Percentiles rank a stretch among this genome's conserved stretches.
Evolutionary conservation across 2,113 vertebrate species (phyloP).

Genomic region (Mustela nigripes): DNA sequence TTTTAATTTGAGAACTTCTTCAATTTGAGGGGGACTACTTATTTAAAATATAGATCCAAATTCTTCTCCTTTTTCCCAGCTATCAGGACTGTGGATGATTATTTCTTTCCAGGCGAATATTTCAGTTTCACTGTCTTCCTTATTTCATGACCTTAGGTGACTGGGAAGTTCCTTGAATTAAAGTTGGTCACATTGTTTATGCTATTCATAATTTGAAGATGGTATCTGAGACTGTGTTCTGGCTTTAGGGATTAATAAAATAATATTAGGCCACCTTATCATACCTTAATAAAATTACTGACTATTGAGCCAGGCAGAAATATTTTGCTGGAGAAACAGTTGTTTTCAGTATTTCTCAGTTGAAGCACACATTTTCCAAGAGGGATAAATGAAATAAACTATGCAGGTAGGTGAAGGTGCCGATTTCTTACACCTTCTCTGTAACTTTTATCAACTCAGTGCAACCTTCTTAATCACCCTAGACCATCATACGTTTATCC

Average conservation of each 20-base stretch:
- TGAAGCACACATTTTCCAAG: not conserved
- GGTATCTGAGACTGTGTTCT: not conserved
- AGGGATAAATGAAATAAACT: not conserved
- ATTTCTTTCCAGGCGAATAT: not conserved
- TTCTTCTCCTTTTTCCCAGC: not conserved
- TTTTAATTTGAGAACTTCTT: not conserved
- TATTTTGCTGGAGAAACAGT: not conserved
- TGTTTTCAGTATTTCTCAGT: not conserved
- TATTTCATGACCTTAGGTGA: not conserved
- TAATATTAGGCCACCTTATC: not conserved
- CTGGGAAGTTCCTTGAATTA: not conserved
- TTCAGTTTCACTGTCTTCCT: constrained; percentile 1
- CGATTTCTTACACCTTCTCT: not conserved
- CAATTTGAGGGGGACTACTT: not conserved
- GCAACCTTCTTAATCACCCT: not conserved
- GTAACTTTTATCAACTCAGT: not conserved
- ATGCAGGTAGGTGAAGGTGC: not conserved
- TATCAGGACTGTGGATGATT: not conserved
- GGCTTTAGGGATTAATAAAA: constrained; percentile 16
- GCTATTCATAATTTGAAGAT: not conserved
- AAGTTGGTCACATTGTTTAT: not conserved
- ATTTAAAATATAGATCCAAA: not conserved
- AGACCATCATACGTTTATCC: not conserved
- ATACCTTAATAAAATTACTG: constrained; percentile 22
- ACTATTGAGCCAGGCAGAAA: constrained; percentile 15